Evolutionary conservation across 2,113 vertebrate species (phyloP), one percentile per base, ranked within the genome.

Genomic region (Aspidoscelis tigris): DNA sequence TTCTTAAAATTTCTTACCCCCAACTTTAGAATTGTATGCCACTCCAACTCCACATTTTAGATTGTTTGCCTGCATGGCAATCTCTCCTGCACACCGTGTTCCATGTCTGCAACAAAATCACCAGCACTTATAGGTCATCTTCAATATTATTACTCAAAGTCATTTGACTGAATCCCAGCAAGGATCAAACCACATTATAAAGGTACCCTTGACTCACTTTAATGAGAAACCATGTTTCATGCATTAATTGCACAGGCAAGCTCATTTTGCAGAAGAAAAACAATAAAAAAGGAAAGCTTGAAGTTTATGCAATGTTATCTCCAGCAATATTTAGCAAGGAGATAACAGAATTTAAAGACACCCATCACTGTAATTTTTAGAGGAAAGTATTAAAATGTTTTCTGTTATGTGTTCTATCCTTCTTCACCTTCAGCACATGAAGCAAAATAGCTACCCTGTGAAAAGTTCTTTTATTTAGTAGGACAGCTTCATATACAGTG

Each of bases 31-130:
- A 95, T 98, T 98, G 92, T 97, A 99, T 3, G 98, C 99, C 65
- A 99, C 97, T 83, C 99, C 99, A n/a, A 99, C 99, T 2, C 98
- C 98, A 74, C 99, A 99, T 94, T 99, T 99, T 82, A 96, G 95
- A 93, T 99, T 99, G 94, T 99, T 97, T 65, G 99, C 98, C 92
- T 98, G 97, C 99, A 99, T 99, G 33, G 98, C 98, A 79, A 99
- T 99, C 95, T 99, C 99, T 82, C 99, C 99, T 58, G 99, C 98
- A 94, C 99, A 99, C 71, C 98, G 95, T 21, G 99, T 99, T 21
- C 99, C 99, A 50, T 99, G 99, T 88, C 99, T 99, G 83, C 58
- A 80, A 80, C 70, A 85, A 79, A 85, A 20, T 33, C 77, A 83
- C n/a, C 61, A 47, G 10, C n/a, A 26, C 43, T 66, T 24, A 74